Percentiles rank a stretch among this genome's conserved stretches.
Conservation (phyloP, 92 coral and sea anemone species). For the Umimayanthus chanpuru region DNA sequence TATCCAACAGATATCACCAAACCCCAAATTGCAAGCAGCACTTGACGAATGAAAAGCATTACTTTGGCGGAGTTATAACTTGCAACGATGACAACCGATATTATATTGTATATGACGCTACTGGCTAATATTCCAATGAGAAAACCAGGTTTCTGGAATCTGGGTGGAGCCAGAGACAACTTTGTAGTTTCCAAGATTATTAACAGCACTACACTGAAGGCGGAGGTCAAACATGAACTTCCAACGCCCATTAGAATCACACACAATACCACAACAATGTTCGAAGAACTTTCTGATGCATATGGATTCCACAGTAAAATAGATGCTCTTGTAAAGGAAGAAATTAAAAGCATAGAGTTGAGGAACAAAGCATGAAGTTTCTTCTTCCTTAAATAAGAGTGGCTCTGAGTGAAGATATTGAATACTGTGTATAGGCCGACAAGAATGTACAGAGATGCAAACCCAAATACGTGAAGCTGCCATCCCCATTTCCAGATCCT, state of each 20-base stretch:
- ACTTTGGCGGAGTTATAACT: conserved; percentile 40
- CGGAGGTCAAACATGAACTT: conserved; percentile 55
- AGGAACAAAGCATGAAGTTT: no score
- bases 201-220: conserved; percentile 67
- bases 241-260: conserved; percentile 36
- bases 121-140: no score
- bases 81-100: conserved; percentile 55
- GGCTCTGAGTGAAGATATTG: background rate
- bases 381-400: no score
- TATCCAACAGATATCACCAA: conserved; percentile 19
- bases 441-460: background rate
- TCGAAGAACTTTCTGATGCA: background rate
- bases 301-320: conserved; percentile 39
- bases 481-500: no score
- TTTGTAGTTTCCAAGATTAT: conserved; percentile 55
- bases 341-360: no score
- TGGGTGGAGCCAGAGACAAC: no score
- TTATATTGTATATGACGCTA: background rate
- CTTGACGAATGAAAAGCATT: background rate
- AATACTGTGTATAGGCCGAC: conserved; percentile 8
- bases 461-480: no score
- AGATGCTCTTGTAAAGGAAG: background rate
- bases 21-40: conserved; percentile 56
- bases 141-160: no score
- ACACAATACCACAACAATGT: background rate